phyloP scores from a whole-genome alignment of 2,888 invertebrate genomes.

The Elaeidobius kamerunicus region DNA sequence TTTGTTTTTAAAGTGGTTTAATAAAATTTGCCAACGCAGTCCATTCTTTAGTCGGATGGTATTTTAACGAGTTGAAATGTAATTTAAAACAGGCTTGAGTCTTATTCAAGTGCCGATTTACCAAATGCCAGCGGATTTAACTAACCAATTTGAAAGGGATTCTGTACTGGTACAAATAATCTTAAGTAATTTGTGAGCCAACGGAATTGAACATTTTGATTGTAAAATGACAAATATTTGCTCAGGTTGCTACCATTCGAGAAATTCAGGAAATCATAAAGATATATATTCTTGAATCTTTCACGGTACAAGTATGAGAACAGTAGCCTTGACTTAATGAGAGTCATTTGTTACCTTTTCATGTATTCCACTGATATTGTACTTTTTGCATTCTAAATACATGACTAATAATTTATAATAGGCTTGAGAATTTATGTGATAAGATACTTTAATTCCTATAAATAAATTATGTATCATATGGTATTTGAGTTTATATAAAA shows the following conservation, averaged over 20 bases:
- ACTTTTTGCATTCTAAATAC: slow-evolving; percentile 1
- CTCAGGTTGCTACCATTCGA: background rate
- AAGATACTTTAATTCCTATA: no score
- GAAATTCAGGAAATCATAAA: background rate
- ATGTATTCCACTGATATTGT: background rate
- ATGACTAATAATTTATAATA: no score
- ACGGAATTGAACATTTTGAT: slow-evolving; percentile 20
- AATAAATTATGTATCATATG: no score
- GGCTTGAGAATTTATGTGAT: no score
- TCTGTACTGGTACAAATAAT: slow-evolving; percentile 24
- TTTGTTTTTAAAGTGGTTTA: slow-evolving; percentile 7
- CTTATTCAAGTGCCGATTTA: slow-evolving; percentile 23
- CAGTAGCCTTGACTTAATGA: slow-evolving; percentile 7
- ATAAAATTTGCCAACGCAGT: slow-evolving; percentile 26
- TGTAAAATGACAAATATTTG: slow-evolving; percentile 23
- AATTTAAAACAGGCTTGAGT: slow-evolving; percentile 19
- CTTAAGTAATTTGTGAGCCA: slow-evolving; percentile 20
- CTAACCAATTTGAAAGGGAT: slow-evolving; percentile 25
- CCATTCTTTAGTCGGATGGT: slow-evolving; percentile 22
- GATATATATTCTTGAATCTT: background rate
- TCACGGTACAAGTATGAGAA: slow-evolving; percentile 11
- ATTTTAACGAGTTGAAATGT: slow-evolving; percentile 26
- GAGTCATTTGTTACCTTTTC: slow-evolving; percentile 4
- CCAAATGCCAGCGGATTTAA: slow-evolving; percentile 27
- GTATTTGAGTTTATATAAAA: no score